Conservation (phyloP, 1,140 invertebrate genomes). For the Oryzaephilus surinamensis region DNA sequence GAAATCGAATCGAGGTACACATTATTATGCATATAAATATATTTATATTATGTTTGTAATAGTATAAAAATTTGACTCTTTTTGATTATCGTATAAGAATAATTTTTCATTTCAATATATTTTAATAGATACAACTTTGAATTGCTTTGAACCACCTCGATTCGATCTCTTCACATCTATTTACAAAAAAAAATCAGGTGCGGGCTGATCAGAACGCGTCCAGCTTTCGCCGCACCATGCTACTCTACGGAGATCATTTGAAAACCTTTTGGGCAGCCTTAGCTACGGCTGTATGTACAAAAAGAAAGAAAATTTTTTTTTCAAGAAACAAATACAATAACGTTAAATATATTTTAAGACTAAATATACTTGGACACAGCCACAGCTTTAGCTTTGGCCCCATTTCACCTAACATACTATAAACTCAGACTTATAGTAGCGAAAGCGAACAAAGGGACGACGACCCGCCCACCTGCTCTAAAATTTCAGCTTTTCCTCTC, state of each 20-base stretch:
- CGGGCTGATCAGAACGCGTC: slow-evolving; percentile 25
- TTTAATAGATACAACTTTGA: too few relatives aligned
- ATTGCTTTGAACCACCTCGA: slow-evolving; percentile 1
- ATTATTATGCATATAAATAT: slow-evolving; percentile 8
- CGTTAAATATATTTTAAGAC: neutral
- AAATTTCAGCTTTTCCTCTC: neutral
- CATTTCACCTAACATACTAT: slow-evolving; percentile 20
- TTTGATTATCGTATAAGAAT: too few relatives aligned
- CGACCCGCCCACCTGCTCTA: slow-evolving; percentile 19
- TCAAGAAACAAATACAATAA: slow-evolving; percentile 12
- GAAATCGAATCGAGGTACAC: too few relatives aligned
- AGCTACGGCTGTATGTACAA: too few relatives aligned
- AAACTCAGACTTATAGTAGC: slow-evolving; percentile 33
- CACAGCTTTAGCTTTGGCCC: too few relatives aligned
- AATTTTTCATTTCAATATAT: too few relatives aligned
- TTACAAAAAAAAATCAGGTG: slow-evolving; percentile 22
- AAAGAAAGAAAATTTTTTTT: slow-evolving; percentile 11
- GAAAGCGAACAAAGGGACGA: slow-evolving; percentile 26
- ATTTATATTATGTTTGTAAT: too few relatives aligned
- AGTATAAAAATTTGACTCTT: too few relatives aligned
- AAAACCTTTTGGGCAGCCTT: slow-evolving; percentile 25
- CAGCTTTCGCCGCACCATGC: slow-evolving; percentile 29
- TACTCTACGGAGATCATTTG: slow-evolving; percentile 36
- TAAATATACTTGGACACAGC: neutral
- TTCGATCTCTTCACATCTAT: slow-evolving; percentile 9